These are phyloP conservation scores for Pocillopora damicornis DNA, from an alignment of 64 coral and sea anemone genomes.

Conservation along the genomic window DNA sequence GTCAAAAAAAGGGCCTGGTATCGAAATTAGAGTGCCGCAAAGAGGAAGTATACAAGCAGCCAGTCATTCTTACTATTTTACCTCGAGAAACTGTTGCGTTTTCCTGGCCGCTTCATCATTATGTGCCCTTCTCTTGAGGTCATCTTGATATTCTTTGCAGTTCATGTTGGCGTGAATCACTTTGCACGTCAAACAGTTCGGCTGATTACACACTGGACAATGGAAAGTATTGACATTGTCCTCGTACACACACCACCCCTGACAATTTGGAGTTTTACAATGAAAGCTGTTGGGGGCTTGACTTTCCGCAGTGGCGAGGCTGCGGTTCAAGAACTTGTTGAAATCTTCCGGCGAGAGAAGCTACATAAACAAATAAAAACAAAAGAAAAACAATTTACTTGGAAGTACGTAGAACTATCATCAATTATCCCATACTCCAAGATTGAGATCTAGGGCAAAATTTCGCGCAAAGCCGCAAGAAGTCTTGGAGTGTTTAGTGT, in stretches of 20 bases:
- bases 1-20: too few relatives aligned
- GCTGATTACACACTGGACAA: slow-evolving; percentile 81
- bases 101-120: slow-evolving; percentile 83
- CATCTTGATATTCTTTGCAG: slow-evolving; percentile 92
- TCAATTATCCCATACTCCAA: too few relatives aligned
- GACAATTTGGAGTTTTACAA: slow-evolving; percentile 93
- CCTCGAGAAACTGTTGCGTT: slow-evolving; percentile 86
- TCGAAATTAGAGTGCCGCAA: too few relatives aligned
- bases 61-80: background rate
- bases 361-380: slow-evolving; percentile 35
- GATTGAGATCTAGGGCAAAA: too few relatives aligned
- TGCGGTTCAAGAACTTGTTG: slow-evolving; percentile 90
- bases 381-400: background rate
- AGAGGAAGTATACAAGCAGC: background rate
- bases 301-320: slow-evolving; percentile 87
- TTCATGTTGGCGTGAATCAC: slow-evolving; percentile 94
- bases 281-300: slow-evolving; percentile 95
- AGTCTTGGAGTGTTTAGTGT: too few relatives aligned
- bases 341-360: slow-evolving; percentile 79
- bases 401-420: too few relatives aligned
- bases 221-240: slow-evolving; percentile 87
- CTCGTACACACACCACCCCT: slow-evolving; percentile 96
- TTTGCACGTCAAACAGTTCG: slow-evolving; percentile 97
- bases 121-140: slow-evolving; percentile 78
- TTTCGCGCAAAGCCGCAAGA: too few relatives aligned